Evolutionary conservation across 2,888 invertebrate species (phyloP), one percentile per base, ranked within the genome.

Genomic region (Sarcophaga carnaria): DNA sequence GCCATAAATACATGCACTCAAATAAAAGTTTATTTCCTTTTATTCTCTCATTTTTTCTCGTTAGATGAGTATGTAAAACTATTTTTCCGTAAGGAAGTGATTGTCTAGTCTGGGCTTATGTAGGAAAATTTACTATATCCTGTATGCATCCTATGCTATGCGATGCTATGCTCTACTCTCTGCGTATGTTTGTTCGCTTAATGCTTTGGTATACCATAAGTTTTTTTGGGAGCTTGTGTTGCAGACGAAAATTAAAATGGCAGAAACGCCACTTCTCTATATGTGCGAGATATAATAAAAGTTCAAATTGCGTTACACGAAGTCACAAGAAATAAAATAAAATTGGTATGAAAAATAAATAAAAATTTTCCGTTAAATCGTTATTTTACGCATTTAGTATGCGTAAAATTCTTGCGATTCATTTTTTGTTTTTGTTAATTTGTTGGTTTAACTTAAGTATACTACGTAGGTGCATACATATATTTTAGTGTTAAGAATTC

Each of bases 291-390:
- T 37, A 37, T 59, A 83, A 90, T 90, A 87, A 84, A 91, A 91
- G 91, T 92, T 91, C 92, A 92, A 92, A 91, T 92, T 92, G 90
- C 88, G 90, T 91, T 87, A 76, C 83, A 69, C 59, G 47, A 77
- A 54, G 54, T 71, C 45, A 47, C 89, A 45, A 67, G 17, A 17
- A 54, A 54, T 54, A 54, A 14, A 54, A 54, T 5, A 54, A 54
- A 54, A 54, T 14, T 54, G 17, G 5, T 12, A 54, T 14, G 59
- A 59, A 77, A 72, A 66, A 80, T 14, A 47, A 72, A 77, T 90
- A 91, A 89, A 91, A 90, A 90, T 91, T 91, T 91, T 91, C 90
- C 92, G 90, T 92, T 92, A 92, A 92, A 92, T 92, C 92, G 91
- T 91, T 92, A 92, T 92, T 91, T 92, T 92, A 91, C 92, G 91